Percentiles rank a stretch among this genome's conserved stretches.
Evolutionary conservation across 2,113 vertebrate species (phyloP).

Genomic region (Amblyornis subalaris): DNA sequence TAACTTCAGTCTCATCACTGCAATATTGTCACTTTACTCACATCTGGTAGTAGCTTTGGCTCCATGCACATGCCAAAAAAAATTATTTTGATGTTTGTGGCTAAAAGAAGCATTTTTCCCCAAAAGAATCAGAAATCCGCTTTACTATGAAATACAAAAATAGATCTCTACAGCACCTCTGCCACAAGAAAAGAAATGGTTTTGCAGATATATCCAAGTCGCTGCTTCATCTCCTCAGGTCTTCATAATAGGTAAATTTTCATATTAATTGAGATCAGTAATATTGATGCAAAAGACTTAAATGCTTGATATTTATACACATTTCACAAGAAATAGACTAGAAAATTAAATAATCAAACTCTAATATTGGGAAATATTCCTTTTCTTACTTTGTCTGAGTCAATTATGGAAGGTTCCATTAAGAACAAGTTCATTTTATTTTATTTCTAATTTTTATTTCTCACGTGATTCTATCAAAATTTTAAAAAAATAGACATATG

Average conservation of each 20-base stretch:
- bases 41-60: not conserved
- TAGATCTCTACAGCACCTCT: not conserved
- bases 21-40: not conserved
- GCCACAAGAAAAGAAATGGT: not conserved
- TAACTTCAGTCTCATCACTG: not conserved
- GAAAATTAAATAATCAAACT: not conserved
- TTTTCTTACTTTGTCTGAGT: not conserved
- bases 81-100: not conserved
- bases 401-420: not conserved
- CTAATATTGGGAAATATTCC: not conserved
- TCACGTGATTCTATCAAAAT: not conserved
- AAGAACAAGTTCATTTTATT: not conserved
- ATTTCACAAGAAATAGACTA: not conserved
- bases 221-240: not conserved
- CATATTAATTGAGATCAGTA: not conserved
- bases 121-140: not conserved
- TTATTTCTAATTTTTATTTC: not conserved
- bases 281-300: not conserved
- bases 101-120: not conserved
- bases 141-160: not conserved
- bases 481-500: not conserved
- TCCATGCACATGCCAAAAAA: not conserved
- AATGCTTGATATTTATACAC: not conserved
- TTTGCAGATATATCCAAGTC: not conserved
- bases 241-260: not conserved